Base-by-base conservation (phyloP, 2,797 vertebrate species). In the Aotus griseimembra region DNA sequence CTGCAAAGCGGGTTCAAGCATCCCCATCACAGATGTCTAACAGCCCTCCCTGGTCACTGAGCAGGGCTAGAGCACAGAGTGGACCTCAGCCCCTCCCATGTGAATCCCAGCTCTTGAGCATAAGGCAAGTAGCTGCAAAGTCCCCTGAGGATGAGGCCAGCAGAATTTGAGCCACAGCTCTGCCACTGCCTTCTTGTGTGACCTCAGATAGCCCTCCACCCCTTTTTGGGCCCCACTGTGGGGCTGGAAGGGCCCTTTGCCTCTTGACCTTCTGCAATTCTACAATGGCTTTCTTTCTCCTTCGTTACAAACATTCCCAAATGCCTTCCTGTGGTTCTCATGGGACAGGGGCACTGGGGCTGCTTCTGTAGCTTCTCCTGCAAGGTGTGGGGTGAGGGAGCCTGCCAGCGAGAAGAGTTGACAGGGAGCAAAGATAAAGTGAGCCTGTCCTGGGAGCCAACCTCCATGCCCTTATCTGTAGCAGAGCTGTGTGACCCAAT, bases 1-100 rank as follows among this genome's bases (percentile, higher is more conserved):
- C 61, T 26, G 4, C 55, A 50, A 41, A 11, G 17, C 11, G 5
- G n/a, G 24, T 24, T 55, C 80, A 33, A 86, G 19, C 20, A n/a
- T 0, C 44, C 2, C 7, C 14, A 0, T 64, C 57, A 4, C 0
- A 2, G 0, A n/a, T 36, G 28, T 17, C 61, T 61, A 91, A 13
- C 22, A 2, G 14, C 30, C 20, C 28, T 67, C 22, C n/a, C 70
- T 5, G 48, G 19, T 13, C 6, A 11, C 52, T 26, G 26, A 30
- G 10, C 50, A 1, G 28, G 79, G 84, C 92, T 46, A 39, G 22
- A 84, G 52, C 9, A 5, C 5, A 55, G 39, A 50, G 1, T 7
- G 36, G 22, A 33, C 28, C 48, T 82, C 82, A 9, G 33, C 1
- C 5, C 26, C 26, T 55, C 52, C 36, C 8, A 0, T 5, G 13